Percentiles rank a stretch among this genome's conserved stretches.
Conservation (phyloP, 2,113 vertebrate genomes). For the Hydropotes inermis region DNA sequence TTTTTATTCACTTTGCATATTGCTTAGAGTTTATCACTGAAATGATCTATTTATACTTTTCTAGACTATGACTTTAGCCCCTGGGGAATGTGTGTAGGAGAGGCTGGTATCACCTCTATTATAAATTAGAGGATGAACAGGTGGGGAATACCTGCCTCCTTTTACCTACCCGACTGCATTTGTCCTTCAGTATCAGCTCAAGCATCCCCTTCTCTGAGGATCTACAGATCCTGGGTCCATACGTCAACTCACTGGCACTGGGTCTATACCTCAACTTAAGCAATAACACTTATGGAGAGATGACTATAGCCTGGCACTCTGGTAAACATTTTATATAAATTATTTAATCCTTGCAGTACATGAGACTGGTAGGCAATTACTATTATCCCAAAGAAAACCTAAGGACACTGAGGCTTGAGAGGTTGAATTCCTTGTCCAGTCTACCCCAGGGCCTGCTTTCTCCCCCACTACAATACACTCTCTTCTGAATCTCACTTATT, state of each 20-base stretch:
- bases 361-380: background rate
- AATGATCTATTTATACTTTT: background rate
- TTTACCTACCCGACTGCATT: background rate
- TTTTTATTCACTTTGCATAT: background rate
- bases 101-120: background rate
- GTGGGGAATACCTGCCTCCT: background rate
- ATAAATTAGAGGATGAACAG: background rate
- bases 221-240: background rate
- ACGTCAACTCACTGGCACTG: background rate
- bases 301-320: background rate
- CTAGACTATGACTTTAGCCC: background rate
- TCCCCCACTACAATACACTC: background rate
- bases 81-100: background rate
- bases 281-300: background rate
- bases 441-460: background rate
- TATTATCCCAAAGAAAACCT: background rate
- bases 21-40: background rate
- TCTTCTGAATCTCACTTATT: background rate
- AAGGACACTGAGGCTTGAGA: background rate
- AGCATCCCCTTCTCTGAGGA: background rate
- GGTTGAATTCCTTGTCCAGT: background rate
- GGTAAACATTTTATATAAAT: background rate
- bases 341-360: background rate
- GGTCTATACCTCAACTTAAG: background rate
- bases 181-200: background rate